These are phyloP conservation scores for Sparidentex hasta DNA, from an alignment of 2,797 vertebrate species.

Conservation along the genomic window DNA sequence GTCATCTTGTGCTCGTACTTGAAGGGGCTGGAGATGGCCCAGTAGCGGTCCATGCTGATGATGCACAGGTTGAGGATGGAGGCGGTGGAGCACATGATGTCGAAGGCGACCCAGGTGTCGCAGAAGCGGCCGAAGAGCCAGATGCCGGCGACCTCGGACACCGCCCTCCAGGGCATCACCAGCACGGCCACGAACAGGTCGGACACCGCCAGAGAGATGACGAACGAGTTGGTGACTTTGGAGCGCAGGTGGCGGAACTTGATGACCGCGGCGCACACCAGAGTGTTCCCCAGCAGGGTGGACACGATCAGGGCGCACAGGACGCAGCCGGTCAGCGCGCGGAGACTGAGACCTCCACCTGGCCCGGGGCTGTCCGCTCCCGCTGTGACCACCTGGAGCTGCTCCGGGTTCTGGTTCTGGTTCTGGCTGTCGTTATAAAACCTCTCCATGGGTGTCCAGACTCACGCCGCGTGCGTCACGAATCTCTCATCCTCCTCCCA, in stretches of 20 bases:
- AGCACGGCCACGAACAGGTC: conserved; percentile 88
- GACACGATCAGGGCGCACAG: conserved; percentile 85
- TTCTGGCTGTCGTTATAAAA: conserved; percentile 49
- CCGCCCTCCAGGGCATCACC: conserved; percentile 89
- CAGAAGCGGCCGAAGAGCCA: conserved; percentile 90
- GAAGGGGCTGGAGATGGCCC: conserved; percentile 88
- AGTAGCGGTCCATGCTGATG: conserved; percentile 90
- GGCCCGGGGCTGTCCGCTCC: conserved; percentile 40
- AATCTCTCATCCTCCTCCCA: no score
- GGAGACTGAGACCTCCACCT: conserved; percentile 46
- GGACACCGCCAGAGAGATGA: conserved; percentile 87
- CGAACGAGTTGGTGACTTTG: conserved; percentile 88
- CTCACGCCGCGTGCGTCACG: neutral
- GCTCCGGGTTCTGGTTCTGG: conserved; percentile 9
- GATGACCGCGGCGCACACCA: conserved; percentile 85
- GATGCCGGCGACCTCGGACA: conserved; percentile 80
- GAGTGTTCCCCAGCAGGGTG: conserved; percentile 85
- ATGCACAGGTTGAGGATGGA: conserved; percentile 90
- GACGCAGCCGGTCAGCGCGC: conserved; percentile 80
- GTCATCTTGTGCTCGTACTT: conserved; percentile 86
- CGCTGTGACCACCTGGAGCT: conserved; percentile 47
- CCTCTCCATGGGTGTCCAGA: conserved; percentile 60
- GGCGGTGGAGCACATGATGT: conserved; percentile 89
- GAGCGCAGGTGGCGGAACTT: conserved; percentile 87
- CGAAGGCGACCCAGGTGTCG: conserved; percentile 89